phyloP scores from a whole-genome alignment of 2,888 invertebrate genomes.

The Megaustenia siamemsis region DNA sequence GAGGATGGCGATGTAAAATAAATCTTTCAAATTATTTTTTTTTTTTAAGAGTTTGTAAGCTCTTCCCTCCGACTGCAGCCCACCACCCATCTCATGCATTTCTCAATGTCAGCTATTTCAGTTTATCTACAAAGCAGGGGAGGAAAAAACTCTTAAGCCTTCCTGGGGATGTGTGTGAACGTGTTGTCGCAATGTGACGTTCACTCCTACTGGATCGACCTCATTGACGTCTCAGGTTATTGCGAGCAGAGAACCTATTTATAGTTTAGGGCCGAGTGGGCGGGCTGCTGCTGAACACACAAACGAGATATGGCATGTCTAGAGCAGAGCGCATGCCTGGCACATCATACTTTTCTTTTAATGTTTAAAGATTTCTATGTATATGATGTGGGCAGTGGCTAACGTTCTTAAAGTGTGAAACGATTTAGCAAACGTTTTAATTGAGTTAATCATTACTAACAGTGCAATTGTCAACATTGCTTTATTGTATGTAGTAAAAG shows the following conservation, averaged over 20 bases:
- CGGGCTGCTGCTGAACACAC: background rate
- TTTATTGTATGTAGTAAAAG: too few species aligned
- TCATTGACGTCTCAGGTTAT: background rate
- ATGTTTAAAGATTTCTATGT: too few species aligned
- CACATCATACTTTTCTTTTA: too few species aligned
- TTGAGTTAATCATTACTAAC: too few species aligned
- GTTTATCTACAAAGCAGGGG: too few species aligned
- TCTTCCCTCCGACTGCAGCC: background rate
- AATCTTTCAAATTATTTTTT: too few species aligned
- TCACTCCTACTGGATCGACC: slow-evolving; percentile 23
- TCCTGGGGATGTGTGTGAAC: background rate
- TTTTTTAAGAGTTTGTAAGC: background rate
- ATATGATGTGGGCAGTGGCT: too few species aligned
- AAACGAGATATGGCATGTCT: background rate
- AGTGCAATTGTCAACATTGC: too few species aligned
- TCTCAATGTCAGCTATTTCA: slow-evolving; percentile 42
- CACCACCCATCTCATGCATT: slow-evolving; percentile 1
- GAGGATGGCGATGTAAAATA: too few species aligned
- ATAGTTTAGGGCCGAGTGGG: slow-evolving; percentile 26
- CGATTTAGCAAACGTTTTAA: too few species aligned
- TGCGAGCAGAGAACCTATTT: slow-evolving; percentile 26
- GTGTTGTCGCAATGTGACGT: slow-evolving; percentile 16
- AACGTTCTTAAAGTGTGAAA: too few species aligned
- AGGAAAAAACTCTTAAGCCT: background rate
- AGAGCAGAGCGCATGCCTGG: too few species aligned